phyloP scores from a whole-genome alignment of 2,797 vertebrate species.

The Hipposideros larvatus region DNA sequence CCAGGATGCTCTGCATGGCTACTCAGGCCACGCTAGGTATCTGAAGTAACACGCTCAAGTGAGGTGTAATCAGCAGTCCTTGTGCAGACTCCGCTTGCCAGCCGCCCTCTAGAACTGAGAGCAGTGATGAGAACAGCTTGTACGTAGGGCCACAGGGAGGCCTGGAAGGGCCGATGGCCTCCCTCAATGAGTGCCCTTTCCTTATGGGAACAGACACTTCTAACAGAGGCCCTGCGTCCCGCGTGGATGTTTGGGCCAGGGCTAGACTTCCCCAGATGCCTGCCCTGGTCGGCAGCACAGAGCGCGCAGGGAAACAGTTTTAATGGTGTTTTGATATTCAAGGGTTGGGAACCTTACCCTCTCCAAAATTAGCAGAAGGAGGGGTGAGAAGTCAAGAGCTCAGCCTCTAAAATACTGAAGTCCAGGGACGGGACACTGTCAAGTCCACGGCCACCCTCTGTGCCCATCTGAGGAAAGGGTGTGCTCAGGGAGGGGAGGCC shows the following conservation, averaged over 20 bases:
- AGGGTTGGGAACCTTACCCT: not conserved
- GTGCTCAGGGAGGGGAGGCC: not conserved
- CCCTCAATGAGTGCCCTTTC: not conserved
- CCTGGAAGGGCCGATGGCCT: not conserved
- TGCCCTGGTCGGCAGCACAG: not conserved
- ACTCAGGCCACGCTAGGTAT: slow-evolving; percentile 18
- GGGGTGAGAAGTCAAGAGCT: not conserved
- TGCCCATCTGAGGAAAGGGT: not conserved
- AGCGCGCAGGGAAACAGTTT: not conserved
- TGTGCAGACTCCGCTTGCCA: not conserved
- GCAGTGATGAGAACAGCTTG: not conserved
- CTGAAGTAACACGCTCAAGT: not conserved
- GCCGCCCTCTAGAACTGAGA: accelerated
- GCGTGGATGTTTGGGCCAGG: not conserved
- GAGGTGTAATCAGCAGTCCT: not conserved
- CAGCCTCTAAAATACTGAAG: not conserved
- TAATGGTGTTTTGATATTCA: not conserved
- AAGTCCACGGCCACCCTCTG: not conserved
- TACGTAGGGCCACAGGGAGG: not conserved
- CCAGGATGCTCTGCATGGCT: not conserved
- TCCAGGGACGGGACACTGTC: too few species aligned
- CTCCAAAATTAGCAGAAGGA: not conserved
- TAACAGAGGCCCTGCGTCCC: not conserved
- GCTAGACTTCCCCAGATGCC: not conserved
- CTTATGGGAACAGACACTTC: accelerated